Evolutionary conservation across 2,797 vertebrate genomes (phyloP).

Genomic region (Trichosurus vulpecula): DNA sequence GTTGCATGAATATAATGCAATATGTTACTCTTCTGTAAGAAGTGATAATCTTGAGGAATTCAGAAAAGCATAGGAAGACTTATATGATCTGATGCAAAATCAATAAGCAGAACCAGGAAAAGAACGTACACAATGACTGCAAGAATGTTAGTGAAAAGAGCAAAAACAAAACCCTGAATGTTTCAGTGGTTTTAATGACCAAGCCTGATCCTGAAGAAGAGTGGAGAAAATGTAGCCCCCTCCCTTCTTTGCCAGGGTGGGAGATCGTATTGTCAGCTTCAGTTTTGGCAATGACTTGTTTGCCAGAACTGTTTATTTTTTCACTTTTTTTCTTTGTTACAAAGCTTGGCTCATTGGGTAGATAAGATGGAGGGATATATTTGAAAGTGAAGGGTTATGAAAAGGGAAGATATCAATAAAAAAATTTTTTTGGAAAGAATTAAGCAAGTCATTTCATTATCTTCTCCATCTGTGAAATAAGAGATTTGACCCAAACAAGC

Average conservation of each 20-base stretch:
- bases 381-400: neutral
- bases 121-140: neutral
- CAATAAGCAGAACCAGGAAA: neutral
- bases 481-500: neutral
- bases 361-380: neutral
- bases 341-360: neutral
- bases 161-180: neutral
- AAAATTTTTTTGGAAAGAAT: neutral
- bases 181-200: neutral
- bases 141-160: neutral
- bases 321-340: neutral
- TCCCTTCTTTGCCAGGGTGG: neutral
- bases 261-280: neutral
- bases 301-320: neutral
- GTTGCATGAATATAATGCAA: neutral
- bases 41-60: neutral
- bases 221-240: neutral
- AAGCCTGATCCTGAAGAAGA: neutral
- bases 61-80: neutral
- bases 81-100: neutral
- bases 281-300: neutral
- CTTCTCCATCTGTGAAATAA: constrained; percentile 43
- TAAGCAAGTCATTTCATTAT: neutral
- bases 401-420: neutral
- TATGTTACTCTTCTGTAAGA: neutral